phyloP scores from a whole-genome alignment of 2,113 vertebrate species.

The Melanerpes formicivorus region DNA sequence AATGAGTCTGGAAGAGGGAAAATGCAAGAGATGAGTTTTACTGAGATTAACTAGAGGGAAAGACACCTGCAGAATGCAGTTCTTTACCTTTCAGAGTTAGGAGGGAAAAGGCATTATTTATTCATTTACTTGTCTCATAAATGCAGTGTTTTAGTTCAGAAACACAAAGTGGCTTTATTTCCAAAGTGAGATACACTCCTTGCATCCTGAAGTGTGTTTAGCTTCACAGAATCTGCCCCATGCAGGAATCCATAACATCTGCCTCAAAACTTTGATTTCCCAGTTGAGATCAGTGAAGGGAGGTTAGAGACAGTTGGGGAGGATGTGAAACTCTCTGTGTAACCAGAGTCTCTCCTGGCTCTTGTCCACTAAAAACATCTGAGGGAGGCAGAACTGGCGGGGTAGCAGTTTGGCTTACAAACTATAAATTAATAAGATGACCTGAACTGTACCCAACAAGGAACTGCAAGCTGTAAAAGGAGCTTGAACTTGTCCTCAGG shows the following conservation, averaged over 20 bases:
- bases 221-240: not conserved
- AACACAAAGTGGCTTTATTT: not conserved
- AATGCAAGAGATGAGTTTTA: not conserved
- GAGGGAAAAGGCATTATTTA: not conserved
- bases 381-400: not conserved
- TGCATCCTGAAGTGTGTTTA: not conserved
- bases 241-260: rapidly evolving
- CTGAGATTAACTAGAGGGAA: not conserved
- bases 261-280: not conserved
- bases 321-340: not conserved
- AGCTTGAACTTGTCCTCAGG: not conserved
- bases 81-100: not conserved
- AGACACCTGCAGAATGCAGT: not conserved
- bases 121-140: not conserved
- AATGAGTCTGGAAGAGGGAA: not conserved
- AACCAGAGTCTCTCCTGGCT: not conserved
- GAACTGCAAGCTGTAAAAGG: not conserved
- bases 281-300: not conserved
- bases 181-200: rapidly evolving
- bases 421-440: not conserved
- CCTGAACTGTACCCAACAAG: not conserved
- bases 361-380: not conserved
- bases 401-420: not conserved
- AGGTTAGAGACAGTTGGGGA: not conserved
- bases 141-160: not conserved